phyloP scores from a whole-genome alignment of 2,113 vertebrate species.

The Oryctolagus cuniculus region mOryCun1.1 NC_091433.1:3093001-3093500 shows the following conservation, averaged over 20 bases:
- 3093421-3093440: too few relatives aligned
- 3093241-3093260: too few relatives aligned
- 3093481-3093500: neutral
- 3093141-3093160: neutral
- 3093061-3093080: accelerated
- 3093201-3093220: neutral
- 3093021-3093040: neutral
- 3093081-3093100: neutral
- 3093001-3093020: accelerated
- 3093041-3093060: neutral
- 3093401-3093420: neutral
- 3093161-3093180: too few relatives aligned
- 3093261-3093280: neutral
- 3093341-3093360: neutral
- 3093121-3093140: neutral
- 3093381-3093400: neutral
- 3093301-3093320: neutral
- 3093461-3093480: accelerated
- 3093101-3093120: too few relatives aligned
- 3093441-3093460: neutral
- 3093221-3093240: neutral
- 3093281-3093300: neutral
- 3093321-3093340: neutral
- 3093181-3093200: neutral
- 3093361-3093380: neutral